A percentile compares a stretch with the other conserved stretches of the same genome.
phyloP scores from a whole-genome alignment of 2,888 invertebrate species.

The Horisme vitalbata region DNA sequence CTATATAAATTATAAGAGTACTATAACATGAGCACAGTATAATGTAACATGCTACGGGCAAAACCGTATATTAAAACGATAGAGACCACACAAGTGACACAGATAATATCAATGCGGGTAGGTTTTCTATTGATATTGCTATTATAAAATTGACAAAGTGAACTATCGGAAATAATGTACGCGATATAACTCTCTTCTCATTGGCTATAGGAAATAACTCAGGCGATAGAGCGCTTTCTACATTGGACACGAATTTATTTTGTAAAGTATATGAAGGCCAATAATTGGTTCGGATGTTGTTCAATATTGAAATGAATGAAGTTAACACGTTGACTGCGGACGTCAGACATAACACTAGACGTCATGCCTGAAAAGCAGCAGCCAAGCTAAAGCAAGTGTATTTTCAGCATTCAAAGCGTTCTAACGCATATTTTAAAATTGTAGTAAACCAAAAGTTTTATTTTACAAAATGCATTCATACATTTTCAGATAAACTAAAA shows the following conservation, averaged over 20 bases:
- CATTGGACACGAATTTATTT: neutral
- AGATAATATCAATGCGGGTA: slow-evolving; percentile 20
- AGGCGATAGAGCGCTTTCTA: too few species aligned
- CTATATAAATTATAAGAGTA: neutral
- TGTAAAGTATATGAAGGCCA: neutral
- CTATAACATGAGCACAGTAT: neutral
- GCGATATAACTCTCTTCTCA: neutral
- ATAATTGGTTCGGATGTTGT: too few species aligned
- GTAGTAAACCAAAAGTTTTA: too few species aligned
- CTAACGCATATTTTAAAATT: too few species aligned
- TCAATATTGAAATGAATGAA: too few species aligned
- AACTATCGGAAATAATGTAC: slow-evolving; percentile 1
- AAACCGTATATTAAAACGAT: slow-evolving; percentile 4
- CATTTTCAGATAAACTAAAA: too few species aligned
- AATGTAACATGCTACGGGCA: slow-evolving; percentile 4
- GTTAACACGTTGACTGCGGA: too few species aligned
- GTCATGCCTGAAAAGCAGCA: too few species aligned
- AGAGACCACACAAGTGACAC: slow-evolving; percentile 23
- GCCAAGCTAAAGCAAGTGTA: too few species aligned
- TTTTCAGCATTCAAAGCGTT: too few species aligned
- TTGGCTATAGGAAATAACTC: neutral
- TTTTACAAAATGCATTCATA: too few species aligned
- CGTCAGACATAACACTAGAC: too few species aligned
- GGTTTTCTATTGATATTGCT: slow-evolving; percentile 20
- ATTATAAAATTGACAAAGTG: slow-evolving; percentile 20